phyloP scores from a whole-genome alignment of 2,113 vertebrate species.

The Hippotragus niger region DNA sequence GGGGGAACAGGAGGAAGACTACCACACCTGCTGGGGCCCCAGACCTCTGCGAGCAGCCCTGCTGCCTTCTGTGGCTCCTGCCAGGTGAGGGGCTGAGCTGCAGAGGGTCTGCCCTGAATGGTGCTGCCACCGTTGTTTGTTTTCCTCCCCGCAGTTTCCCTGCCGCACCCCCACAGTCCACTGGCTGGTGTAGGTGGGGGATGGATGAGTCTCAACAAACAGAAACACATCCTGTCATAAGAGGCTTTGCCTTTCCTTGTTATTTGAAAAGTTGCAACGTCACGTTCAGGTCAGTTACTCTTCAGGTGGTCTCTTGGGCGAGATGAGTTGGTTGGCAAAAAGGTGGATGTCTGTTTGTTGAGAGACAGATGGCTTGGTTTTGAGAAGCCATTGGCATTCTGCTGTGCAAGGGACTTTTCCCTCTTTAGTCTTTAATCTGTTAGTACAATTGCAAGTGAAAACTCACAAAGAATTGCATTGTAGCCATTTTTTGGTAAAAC shows the following conservation, averaged over 20 bases:
- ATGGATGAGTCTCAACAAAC: background rate
- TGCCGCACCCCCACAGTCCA: background rate
- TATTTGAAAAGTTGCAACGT: background rate
- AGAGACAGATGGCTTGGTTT: slow-evolving; percentile 44
- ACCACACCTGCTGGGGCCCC: background rate
- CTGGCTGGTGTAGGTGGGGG: background rate
- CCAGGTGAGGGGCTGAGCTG: background rate
- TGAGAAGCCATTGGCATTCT: slow-evolving; percentile 21
- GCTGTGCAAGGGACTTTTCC: background rate
- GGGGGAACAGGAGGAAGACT: background rate
- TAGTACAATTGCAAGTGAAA: slow-evolving; percentile 63
- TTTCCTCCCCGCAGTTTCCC: background rate
- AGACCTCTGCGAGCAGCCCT: background rate
- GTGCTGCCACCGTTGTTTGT: fast-evolving
- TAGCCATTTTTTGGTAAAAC: background rate
- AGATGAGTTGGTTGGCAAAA: slow-evolving; percentile 30
- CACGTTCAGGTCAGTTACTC: background rate
- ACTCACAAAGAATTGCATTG: slow-evolving; percentile 49
- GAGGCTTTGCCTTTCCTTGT: background rate
- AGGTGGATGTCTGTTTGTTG: background rate
- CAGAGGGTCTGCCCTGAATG: background rate
- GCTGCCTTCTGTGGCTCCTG: background rate
- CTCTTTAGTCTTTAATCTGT: slow-evolving; percentile 59
- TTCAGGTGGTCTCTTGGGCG: background rate
- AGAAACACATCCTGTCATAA: background rate